Conservation (phyloP, 1,140 invertebrate species). For the Heliconius nattereri region DNA sequence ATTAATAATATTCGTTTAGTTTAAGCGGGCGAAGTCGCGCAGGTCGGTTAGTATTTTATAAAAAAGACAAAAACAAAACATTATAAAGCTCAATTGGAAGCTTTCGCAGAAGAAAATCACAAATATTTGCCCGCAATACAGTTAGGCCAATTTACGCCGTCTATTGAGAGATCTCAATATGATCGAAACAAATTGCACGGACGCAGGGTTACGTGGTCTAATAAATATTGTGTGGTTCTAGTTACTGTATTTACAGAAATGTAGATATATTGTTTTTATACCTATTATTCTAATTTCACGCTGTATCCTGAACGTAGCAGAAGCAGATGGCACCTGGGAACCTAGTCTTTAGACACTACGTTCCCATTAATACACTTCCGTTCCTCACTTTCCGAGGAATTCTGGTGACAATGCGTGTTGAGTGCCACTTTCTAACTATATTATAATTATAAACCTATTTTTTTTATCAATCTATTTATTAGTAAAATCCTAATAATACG, state of each 20-base stretch:
- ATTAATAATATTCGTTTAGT: too few relatives aligned
- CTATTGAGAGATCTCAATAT: slow-evolving; percentile 52
- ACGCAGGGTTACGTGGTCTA: slow-evolving; percentile 28
- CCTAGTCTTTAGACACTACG: too few relatives aligned
- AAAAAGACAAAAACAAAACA: not conserved
- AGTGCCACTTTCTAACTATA: too few relatives aligned
- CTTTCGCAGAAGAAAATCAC: slow-evolving; percentile 16
- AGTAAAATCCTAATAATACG: too few relatives aligned
- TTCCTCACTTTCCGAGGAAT: too few relatives aligned
- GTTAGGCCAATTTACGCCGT: slow-evolving; percentile 54
- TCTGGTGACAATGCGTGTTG: fast-evolving
- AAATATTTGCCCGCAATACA: slow-evolving; percentile 41
- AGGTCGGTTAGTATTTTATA: not conserved
- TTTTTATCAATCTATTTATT: too few relatives aligned
- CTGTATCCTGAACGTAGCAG: not conserved
- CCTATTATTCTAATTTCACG: not conserved
- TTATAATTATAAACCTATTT: too few relatives aligned
- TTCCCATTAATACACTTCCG: too few relatives aligned
- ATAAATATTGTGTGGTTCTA: not conserved
- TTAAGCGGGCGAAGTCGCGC: too few relatives aligned
- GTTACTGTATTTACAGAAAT: slow-evolving; percentile 1
- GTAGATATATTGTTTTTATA: not conserved
- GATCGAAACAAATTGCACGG: slow-evolving; percentile 50
- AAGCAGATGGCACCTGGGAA: too few relatives aligned
- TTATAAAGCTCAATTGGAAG: not conserved